phyloP scores from a whole-genome alignment of 1,140 invertebrate genomes.

The Drosophila ironensis region DNA sequence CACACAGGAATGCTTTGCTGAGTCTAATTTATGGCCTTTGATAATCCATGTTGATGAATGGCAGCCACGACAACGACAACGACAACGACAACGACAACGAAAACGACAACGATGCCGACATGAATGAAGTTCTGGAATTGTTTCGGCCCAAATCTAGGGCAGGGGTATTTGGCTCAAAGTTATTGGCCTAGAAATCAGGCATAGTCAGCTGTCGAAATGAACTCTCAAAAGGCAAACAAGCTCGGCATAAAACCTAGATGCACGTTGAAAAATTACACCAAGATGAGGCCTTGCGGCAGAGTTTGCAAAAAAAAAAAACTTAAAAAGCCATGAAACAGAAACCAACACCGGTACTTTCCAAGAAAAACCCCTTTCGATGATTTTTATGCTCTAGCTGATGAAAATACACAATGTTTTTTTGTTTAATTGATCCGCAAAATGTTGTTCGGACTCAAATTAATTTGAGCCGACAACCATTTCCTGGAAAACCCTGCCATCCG shows the following conservation, averaged over 20 bases:
- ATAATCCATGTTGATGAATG: slow-evolving; percentile 75
- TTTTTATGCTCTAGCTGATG: too few species aligned
- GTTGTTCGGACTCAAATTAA: too few species aligned
- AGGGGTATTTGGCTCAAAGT: slow-evolving; percentile 9
- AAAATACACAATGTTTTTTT: too few species aligned
- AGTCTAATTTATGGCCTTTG: slow-evolving; percentile 71
- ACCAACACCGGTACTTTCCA: too few species aligned
- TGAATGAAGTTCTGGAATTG: slow-evolving; percentile 47
- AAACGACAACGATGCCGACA: slow-evolving; percentile 20
- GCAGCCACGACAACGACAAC: slow-evolving; percentile 16
- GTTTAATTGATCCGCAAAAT: too few species aligned
- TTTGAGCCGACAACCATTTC: too few species aligned
- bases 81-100: slow-evolving; percentile 20
- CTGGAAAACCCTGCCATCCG: too few species aligned
- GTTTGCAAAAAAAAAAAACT: background rate
- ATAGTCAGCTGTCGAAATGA: slow-evolving; percentile 31
- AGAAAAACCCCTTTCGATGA: too few species aligned
- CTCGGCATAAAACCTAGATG: background rate
- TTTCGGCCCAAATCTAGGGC: background rate
- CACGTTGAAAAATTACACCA: background rate
- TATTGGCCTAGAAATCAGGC: slow-evolving; percentile 37
- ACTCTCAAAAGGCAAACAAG: slow-evolving; percentile 5
- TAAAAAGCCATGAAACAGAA: too few species aligned
- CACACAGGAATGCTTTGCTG: slow-evolving; percentile 18
- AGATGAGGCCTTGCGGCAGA: too few species aligned